These are phyloP conservation scores for Temnothorax nylanderi DNA, from an alignment of 1,140 invertebrate genomes.

Conservation along the genomic window DNA sequence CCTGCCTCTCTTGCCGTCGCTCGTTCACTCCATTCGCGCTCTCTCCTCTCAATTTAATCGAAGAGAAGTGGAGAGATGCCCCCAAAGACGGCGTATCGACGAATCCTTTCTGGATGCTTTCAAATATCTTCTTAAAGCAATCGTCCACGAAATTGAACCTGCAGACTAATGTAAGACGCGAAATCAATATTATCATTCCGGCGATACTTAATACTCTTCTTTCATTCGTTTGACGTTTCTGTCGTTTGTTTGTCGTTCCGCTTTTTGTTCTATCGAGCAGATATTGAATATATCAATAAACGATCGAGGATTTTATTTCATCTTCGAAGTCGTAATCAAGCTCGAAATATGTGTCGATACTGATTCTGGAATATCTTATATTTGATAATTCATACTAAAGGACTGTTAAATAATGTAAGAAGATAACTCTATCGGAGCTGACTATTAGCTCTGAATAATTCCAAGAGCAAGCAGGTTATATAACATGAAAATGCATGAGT, in stretches of 20 bases:
- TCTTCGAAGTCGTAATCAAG: neutral
- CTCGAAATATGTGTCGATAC: neutral
- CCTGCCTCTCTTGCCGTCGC: neutral
- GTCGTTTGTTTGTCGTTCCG: slow-evolving; percentile 1
- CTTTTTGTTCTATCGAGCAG: neutral
- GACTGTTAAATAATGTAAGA: slow-evolving; percentile 1
- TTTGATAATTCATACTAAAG: neutral
- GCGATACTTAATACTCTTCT: slow-evolving; percentile 22
- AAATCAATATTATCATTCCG: slow-evolving; percentile 48
- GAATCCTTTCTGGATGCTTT: slow-evolving; percentile 50
- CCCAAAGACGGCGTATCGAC: slow-evolving; percentile 30
- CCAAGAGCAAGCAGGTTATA: no score
- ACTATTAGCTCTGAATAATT: slow-evolving; percentile 2
- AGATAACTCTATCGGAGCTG: neutral
- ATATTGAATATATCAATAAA: slow-evolving; percentile 7
- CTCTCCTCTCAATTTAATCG: slow-evolving; percentile 58
- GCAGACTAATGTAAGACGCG: slow-evolving; percentile 47
- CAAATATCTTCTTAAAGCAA: slow-evolving; percentile 57
- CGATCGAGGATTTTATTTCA: slow-evolving; percentile 21
- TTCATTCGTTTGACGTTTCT: slow-evolving; percentile 17
- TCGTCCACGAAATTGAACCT: slow-evolving; percentile 57
- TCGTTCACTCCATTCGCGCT: neutral
- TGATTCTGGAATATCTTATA: neutral
- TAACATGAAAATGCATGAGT: neutral
- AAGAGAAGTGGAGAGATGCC: slow-evolving; percentile 49